Conservation (phyloP, 2,113 vertebrate genomes). For the Aythya baeri region DNA sequence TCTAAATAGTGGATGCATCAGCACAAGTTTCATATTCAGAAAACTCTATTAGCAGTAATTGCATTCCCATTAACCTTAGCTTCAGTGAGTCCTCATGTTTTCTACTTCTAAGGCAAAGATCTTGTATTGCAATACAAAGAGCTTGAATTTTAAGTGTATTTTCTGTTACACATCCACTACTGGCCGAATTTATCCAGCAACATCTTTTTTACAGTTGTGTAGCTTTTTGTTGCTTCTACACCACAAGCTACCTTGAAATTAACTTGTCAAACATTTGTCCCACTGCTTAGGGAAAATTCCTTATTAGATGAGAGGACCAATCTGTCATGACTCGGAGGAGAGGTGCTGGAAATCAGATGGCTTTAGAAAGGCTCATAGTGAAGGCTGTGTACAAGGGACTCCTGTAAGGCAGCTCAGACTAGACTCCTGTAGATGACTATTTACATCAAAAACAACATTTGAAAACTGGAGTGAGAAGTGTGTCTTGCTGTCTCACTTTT, state of each 20-base stretch:
- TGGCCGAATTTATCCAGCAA: conserved; percentile 38
- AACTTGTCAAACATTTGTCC: conserved; percentile 1
- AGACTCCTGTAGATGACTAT: background rate
- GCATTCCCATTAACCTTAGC: conserved; percentile 11
- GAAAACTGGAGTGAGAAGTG: accelerated
- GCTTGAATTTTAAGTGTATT: conserved; percentile 44
- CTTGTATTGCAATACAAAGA: conserved; percentile 19
- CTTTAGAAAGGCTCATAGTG: background rate
- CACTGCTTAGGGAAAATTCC: conserved; percentile 18
- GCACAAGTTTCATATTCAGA: conserved; percentile 10
- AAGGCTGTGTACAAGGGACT: background rate
- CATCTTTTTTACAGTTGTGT: background rate
- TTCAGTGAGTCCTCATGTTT: background rate
- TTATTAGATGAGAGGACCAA: conserved; percentile 29
- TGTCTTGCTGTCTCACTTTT: accelerated
- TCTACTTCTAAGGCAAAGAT: background rate
- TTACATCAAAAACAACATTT: background rate
- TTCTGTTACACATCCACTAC: conserved; percentile 41
- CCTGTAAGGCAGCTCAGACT: background rate
- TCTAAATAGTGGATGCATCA: conserved; percentile 1
- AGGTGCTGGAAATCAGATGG: background rate
- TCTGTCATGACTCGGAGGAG: background rate
- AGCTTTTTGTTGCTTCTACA: background rate
- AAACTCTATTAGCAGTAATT: conserved; percentile 18
- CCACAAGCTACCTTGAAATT: conserved; percentile 59